Conservation (phyloP, 2,113 vertebrate species). For the Trachemys scripta region DNA sequence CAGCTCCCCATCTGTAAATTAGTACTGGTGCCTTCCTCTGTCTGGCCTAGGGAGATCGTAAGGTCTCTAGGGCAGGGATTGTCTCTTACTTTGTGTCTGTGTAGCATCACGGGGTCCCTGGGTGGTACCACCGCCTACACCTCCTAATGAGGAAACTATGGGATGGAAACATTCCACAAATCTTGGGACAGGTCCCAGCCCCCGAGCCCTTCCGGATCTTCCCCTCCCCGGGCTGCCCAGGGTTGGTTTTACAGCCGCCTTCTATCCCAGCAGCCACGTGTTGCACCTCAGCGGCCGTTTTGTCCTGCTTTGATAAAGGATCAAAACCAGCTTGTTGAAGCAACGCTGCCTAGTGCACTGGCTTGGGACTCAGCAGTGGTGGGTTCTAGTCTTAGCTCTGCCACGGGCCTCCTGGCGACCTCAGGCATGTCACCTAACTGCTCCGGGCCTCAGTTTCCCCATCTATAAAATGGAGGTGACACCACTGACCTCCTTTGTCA, state of each 20-base stretch:
- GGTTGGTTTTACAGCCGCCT: not conserved
- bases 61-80: not conserved
- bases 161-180: not conserved
- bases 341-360: rapidly evolving
- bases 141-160: not conserved
- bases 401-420: rapidly evolving
- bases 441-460: not conserved
- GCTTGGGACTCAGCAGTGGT: not conserved
- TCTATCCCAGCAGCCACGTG: not conserved
- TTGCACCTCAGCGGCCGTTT: rapidly evolving
- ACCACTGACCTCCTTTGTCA: not conserved
- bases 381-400: not conserved
- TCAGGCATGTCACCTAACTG: not conserved
- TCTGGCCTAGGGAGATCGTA: not conserved
- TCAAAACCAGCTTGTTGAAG: not conserved
- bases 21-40: not conserved
- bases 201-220: not conserved
- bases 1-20: not conserved
- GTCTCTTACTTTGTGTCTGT: not conserved
- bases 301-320: not conserved
- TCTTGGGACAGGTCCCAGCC: not conserved
- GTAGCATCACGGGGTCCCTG: not conserved
- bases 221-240: not conserved
- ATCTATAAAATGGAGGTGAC: rapidly evolving
- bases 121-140: not conserved